These are phyloP conservation scores for Drosophila triauraria DNA, from an alignment of 1,140 invertebrate genomes.

Conservation along the genomic window DNA sequence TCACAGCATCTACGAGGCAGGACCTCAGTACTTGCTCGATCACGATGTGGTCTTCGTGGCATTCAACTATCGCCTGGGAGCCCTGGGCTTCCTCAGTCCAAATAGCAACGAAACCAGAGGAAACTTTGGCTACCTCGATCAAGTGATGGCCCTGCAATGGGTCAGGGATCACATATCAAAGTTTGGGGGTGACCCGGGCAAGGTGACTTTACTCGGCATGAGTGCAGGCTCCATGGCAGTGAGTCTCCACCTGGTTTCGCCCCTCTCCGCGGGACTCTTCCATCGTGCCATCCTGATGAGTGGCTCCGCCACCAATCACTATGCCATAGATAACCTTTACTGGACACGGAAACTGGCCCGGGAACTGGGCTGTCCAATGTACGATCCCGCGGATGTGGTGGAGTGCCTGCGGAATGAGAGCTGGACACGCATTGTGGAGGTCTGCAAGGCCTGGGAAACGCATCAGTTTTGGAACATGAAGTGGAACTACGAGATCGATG, in stretches of 20 bases:
- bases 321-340: slow-evolving; percentile 62
- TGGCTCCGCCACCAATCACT: slow-evolving; percentile 88
- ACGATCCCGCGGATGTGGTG: slow-evolving; percentile 50
- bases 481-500: slow-evolving; percentile 78
- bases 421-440: slow-evolving; percentile 62
- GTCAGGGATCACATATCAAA: slow-evolving; percentile 86
- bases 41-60: slow-evolving; percentile 89
- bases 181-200: slow-evolving; percentile 87
- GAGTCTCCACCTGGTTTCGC: slow-evolving; percentile 86
- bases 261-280: slow-evolving; percentile 86
- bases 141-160: slow-evolving; percentile 88
- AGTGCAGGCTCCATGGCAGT: slow-evolving; percentile 86
- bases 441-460: slow-evolving; percentile 60
- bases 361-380: slow-evolving; percentile 65
- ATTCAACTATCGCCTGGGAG: slow-evolving; percentile 89
- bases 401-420: slow-evolving; percentile 67
- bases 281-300: slow-evolving; percentile 88
- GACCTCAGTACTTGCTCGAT: slow-evolving; percentile 87
- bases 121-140: slow-evolving; percentile 89
- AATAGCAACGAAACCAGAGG: slow-evolving; percentile 85
- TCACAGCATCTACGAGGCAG: slow-evolving; percentile 85
- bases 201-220: slow-evolving; percentile 87
- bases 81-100: slow-evolving; percentile 87
- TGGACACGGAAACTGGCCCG: slow-evolving; percentile 68
- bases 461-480: slow-evolving; percentile 71